Conservation (phyloP, 2,797 vertebrate species). For the Anas georgica region DNA sequence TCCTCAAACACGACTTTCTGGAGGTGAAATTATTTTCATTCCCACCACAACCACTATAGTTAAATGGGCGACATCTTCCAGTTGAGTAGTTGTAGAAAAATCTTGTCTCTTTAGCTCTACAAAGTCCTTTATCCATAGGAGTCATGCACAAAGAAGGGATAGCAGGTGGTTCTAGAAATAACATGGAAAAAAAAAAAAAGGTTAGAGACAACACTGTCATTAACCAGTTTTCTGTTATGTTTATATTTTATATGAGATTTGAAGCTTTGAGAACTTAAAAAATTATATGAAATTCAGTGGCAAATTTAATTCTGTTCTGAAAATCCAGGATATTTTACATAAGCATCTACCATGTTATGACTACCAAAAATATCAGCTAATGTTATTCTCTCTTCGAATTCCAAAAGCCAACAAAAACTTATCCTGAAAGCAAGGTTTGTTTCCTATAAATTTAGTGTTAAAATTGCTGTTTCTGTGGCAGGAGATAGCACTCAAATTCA, state of each 20-base stretch:
- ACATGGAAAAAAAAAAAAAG: slow-evolving; percentile 11
- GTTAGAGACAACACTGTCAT: not conserved
- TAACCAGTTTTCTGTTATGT: not conserved
- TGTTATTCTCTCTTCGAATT: not conserved
- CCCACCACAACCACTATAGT: slow-evolving; percentile 89
- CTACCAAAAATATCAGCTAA: not conserved
- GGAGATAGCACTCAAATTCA: not conserved
- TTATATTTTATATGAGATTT: not conserved
- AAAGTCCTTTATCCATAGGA: slow-evolving; percentile 79
- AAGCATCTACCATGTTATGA: not conserved
- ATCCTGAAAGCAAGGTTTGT: not conserved
- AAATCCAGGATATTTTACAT: not conserved
- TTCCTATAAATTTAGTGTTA: not conserved
- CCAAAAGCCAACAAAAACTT: not conserved
- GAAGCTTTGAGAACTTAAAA: not conserved
- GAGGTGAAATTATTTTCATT: slow-evolving; percentile 88
- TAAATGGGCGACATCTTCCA: slow-evolving; percentile 81
- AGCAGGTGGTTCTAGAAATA: slow-evolving; percentile 56
- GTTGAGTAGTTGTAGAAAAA: slow-evolving; percentile 79
- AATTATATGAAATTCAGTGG: not conserved
- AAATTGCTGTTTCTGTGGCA: not conserved
- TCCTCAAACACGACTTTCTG: slow-evolving; percentile 79
- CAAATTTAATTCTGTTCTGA: not conserved
- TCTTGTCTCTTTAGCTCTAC: slow-evolving; percentile 75
- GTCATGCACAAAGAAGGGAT: slow-evolving; percentile 75